Percentiles rank a stretch among this genome's conserved stretches.
These are phyloP conservation scores for Apantesis nais DNA, from an alignment of 2,888 invertebrate species.

Conservation along the genomic window DNA sequence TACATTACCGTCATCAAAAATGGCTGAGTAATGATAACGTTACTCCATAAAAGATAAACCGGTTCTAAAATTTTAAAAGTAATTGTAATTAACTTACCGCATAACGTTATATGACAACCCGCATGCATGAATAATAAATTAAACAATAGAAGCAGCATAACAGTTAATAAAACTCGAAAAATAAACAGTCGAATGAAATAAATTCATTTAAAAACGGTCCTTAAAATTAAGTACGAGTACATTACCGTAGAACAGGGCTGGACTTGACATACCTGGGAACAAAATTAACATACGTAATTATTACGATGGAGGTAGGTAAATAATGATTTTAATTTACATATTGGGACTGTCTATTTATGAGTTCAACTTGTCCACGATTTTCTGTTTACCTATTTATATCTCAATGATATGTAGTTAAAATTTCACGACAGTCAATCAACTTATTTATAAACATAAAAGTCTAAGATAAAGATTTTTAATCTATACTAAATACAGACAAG, in stretches of 20 bases:
- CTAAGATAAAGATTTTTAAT: not conserved
- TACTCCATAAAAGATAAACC: not conserved
- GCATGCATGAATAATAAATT: conserved; percentile 8
- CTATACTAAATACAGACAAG: not conserved
- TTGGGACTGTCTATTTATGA: not conserved
- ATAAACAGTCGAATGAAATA: conserved; percentile 25
- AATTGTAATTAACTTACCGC: conserved; percentile 1
- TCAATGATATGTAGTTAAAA: not conserved
- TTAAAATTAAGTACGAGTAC: conserved; percentile 37
- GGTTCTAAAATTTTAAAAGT: not conserved
- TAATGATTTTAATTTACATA: conserved; percentile 32
- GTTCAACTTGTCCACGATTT: not conserved
- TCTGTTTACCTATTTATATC: not conserved
- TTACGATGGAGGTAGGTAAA: conserved; percentile 24
- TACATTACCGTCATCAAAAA: not conserved
- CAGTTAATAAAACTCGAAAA: conserved; percentile 13
- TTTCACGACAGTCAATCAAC: not conserved
- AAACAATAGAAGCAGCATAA: conserved; percentile 2
- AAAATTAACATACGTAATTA: conserved; percentile 50
- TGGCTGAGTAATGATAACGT: not conserved
- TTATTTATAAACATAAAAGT: not conserved
- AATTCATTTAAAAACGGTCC: conserved; percentile 38
- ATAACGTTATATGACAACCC: conserved; percentile 13
- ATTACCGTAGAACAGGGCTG: conserved; percentile 35
- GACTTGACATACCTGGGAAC: conserved; percentile 49